Evolutionary conservation across 2,888 invertebrate species (phyloP).

Genomic region (Hyposoter didymator): DNA sequence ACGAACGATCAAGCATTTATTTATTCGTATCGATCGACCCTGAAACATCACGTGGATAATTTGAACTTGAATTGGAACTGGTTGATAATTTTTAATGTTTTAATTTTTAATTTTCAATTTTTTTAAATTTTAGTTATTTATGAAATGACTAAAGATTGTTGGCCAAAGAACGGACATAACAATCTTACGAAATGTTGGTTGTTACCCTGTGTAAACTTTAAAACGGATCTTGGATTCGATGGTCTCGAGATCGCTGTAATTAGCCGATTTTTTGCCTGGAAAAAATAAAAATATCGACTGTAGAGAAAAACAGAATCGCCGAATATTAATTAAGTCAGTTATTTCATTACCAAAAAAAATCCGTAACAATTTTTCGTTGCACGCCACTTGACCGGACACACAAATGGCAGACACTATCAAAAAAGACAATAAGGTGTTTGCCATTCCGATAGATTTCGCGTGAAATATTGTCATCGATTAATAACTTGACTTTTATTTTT

Average conservation of each 20-base stretch:
- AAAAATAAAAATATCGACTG: not conserved
- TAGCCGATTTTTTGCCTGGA: not conserved
- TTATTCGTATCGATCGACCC: not conserved
- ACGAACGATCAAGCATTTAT: not conserved
- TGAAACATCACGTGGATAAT: not conserved
- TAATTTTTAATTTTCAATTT: no score
- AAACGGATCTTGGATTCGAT: conserved; percentile 33
- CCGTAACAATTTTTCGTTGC: conserved; percentile 1
- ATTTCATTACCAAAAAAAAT: conserved; percentile 15
- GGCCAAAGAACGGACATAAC: no score
- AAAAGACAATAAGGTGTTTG: not conserved
- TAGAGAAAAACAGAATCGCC: not conserved
- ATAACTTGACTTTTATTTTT: not conserved
- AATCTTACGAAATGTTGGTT: not conserved
- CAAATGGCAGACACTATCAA: conserved; percentile 8
- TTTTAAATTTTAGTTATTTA: no score
- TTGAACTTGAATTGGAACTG: not conserved
- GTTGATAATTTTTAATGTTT: no score
- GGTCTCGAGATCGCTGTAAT: not conserved
- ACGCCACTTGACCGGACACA: not conserved
- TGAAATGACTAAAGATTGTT: no score
- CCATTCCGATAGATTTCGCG: not conserved
- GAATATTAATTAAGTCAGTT: not conserved
- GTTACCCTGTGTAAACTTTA: conserved; percentile 60
- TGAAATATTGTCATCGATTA: not conserved